Conservation (phyloP, 2,888 invertebrate species). For the Latrodectus elegans region DNA sequence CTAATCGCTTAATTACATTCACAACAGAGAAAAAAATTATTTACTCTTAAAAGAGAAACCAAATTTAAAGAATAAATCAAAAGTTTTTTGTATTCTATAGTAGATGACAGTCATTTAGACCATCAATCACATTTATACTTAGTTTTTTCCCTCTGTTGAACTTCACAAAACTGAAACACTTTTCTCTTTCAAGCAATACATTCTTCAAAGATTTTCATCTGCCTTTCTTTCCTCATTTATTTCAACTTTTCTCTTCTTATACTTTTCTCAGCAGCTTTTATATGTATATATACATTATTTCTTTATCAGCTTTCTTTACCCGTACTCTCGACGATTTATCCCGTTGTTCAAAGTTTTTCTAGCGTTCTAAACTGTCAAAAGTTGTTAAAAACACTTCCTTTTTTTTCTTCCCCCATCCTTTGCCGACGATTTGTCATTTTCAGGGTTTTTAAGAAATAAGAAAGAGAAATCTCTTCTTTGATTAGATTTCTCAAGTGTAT, state of each 20-base stretch:
- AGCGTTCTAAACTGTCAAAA: conserved; percentile 50
- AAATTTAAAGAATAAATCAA: background rate
- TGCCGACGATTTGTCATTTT: conserved; percentile 42
- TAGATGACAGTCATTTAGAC: conserved; percentile 28
- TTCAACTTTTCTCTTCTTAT: conserved; percentile 28
- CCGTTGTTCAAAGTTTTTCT: conserved; percentile 24
- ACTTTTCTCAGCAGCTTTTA: background rate
- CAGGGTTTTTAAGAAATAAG: conserved; percentile 26
- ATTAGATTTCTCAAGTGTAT: conserved; percentile 67
- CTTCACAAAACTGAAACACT: conserved; percentile 49
- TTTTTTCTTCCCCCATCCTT: conserved; percentile 6
- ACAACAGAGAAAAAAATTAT: too few species aligned
- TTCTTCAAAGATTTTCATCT: conserved; percentile 19
- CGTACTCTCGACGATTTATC: conserved; percentile 26
- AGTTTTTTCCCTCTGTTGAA: conserved; percentile 7
- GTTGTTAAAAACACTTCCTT: conserved; percentile 59
- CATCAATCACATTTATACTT: conserved; percentile 56
- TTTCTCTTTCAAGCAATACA: conserved; percentile 39
- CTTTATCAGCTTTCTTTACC: background rate
- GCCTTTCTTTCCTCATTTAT: conserved; percentile 43
- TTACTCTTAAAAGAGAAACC: too few species aligned
- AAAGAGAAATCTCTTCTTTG: conserved; percentile 56
- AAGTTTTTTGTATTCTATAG: conserved; percentile 15
- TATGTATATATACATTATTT: background rate
- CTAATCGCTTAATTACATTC: too few species aligned